phyloP scores from a whole-genome alignment of 2,797 vertebrate species.

The Astyanax mexicanus region DNA sequence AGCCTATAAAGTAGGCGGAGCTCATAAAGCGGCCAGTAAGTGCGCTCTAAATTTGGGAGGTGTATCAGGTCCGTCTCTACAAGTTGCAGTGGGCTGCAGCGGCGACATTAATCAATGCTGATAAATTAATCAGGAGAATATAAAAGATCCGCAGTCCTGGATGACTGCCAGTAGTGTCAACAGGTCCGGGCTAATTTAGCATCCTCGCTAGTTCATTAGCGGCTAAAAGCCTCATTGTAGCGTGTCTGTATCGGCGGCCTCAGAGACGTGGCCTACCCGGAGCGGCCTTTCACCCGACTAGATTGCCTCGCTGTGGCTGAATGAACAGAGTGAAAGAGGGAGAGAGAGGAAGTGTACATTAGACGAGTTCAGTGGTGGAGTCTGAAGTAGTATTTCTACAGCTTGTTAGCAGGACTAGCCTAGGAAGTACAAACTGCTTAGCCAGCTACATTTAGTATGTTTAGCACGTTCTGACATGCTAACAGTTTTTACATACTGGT shows the following conservation, averaged over 20 bases:
- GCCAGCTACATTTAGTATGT: no score
- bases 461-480: no score
- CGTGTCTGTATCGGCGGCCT: conserved; percentile 12
- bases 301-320: conserved; percentile 21
- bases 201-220: neutral
- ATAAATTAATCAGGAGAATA: neutral
- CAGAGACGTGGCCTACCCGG: neutral
- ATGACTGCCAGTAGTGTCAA: conserved; percentile 13
- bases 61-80: neutral
- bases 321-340: conserved; percentile 23
- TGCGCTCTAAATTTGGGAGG: neutral
- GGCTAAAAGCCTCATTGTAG: conserved; percentile 27
- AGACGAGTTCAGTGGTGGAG: no score
- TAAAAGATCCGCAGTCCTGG: neutral
- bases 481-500: no score
- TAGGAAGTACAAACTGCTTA: no score
- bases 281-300: conserved; percentile 23
- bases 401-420: no score
- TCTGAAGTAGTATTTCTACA: no score
- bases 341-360: neutral
- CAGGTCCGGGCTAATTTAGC: conserved; percentile 34
- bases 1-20: neutral
- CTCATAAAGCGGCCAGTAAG: neutral
- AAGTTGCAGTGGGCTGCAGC: neutral
- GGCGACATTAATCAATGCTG: no score